Conservation (phyloP, 2,113 vertebrate species). For the Toxotes jaculatrix region DNA sequence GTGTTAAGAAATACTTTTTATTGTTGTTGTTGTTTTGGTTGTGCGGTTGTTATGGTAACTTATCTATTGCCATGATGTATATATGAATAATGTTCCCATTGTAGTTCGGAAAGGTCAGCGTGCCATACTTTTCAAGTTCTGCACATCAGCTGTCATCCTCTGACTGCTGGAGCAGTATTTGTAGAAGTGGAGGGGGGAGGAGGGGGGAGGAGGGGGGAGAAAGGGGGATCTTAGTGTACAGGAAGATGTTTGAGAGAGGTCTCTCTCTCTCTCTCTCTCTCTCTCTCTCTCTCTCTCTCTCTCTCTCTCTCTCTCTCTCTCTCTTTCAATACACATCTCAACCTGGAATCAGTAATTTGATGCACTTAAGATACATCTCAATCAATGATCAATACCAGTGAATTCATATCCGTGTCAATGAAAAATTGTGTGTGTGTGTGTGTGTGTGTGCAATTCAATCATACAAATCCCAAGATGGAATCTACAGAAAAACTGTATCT, state of each 20-base stretch:
- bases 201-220: background rate
- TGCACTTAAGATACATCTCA: background rate
- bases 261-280: too few relatives aligned
- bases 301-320: too few relatives aligned
- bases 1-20: background rate
- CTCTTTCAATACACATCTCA: conserved; percentile 3
- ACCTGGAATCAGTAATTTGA: conserved; percentile 14
- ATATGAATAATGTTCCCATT: conserved; percentile 28
- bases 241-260: conserved; percentile 10
- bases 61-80: background rate
- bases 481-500: background rate
- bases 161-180: conserved; percentile 33
- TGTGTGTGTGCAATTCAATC: background rate
- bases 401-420: background rate
- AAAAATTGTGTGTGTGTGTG: background rate
- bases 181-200: background rate
- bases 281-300: too few relatives aligned
- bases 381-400: background rate
- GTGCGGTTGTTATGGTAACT: background rate
- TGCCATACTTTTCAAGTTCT: conserved; percentile 48
- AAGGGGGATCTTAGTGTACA: conserved; percentile 2
- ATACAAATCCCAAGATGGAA: background rate
- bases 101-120: conserved; percentile 67
- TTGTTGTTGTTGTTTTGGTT: background rate
- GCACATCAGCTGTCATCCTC: conserved; percentile 52